Conservation (phyloP, 2,888 invertebrate species). For the Leucophenga montana region DNA sequence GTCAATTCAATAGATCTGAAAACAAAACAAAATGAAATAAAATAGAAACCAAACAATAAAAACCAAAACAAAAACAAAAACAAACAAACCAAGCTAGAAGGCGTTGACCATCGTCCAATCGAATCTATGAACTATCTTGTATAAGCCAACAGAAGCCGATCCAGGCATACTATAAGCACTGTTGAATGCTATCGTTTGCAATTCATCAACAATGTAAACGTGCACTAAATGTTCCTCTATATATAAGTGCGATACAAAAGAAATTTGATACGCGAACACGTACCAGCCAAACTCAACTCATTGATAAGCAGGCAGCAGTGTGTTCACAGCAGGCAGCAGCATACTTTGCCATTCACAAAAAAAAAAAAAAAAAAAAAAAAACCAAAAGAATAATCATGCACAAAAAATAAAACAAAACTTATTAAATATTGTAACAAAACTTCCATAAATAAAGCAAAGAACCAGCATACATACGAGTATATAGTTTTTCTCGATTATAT, state of each 20-base stretch:
- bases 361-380: neutral
- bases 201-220: constrained; percentile 25
- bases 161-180: neutral
- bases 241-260: neutral
- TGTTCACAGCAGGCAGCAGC: constrained; percentile 12
- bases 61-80: neutral
- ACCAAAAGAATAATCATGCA: too few relatives aligned
- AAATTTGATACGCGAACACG: neutral
- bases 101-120: neutral
- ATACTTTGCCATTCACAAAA: neutral
- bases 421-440: constrained; percentile 20
- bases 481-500: too few relatives aligned
- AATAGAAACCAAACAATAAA: neutral
- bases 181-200: constrained; percentile 17
- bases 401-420: constrained; percentile 7
- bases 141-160: neutral
- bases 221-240: constrained; percentile 6
- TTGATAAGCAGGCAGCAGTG: constrained; percentile 4
- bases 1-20: constrained; percentile 29
- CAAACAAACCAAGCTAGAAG: constrained; percentile 5
- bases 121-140: too few relatives aligned
- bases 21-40: constrained; percentile 31
- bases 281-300: constrained; percentile 6
- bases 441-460: constrained; percentile 1
- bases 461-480: too few relatives aligned